Conservation (phyloP, 2,113 vertebrate genomes). For the Turdus rufiventris region DNA sequence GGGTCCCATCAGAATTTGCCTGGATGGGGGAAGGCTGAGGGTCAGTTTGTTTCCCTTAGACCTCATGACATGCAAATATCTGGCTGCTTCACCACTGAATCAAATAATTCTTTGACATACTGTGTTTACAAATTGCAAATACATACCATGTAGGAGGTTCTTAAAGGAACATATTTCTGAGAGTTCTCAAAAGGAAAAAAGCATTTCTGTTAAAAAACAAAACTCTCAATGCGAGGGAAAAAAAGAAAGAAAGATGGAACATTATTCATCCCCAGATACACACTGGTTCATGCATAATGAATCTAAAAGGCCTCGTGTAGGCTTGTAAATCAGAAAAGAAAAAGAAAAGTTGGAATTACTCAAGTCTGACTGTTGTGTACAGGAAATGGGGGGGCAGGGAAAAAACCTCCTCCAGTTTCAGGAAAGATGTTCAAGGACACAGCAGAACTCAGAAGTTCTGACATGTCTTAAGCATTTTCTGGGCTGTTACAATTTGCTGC, state of each 20-base stretch:
- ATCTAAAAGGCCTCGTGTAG: neutral
- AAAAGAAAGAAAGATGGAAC: neutral
- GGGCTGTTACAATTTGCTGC: neutral
- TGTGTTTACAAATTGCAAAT: constrained; percentile 50
- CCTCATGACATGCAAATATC: constrained; percentile 55
- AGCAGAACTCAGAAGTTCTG: neutral
- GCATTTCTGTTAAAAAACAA: neutral
- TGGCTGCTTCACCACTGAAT: constrained; percentile 48
- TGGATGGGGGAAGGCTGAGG: constrained; percentile 49
- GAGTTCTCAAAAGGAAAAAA: neutral
- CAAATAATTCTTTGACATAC: constrained; percentile 51
- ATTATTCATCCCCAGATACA: neutral
- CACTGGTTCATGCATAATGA: neutral
- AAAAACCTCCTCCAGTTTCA: neutral
- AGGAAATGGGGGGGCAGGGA: neutral
- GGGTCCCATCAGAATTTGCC: constrained; percentile 42
- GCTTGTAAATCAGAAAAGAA: neutral
- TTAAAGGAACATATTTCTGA: constrained; percentile 54
- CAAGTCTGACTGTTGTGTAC: neutral
- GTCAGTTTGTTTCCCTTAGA: constrained; percentile 62
- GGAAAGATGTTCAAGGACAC: neutral
- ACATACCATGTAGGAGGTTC: constrained; percentile 32
- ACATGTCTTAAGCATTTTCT: neutral
- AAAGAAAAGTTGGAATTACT: neutral
- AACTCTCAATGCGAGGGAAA: neutral